Conservation (phyloP, 2,888 invertebrate species). For the Dicyrtomina minuta region DNA sequence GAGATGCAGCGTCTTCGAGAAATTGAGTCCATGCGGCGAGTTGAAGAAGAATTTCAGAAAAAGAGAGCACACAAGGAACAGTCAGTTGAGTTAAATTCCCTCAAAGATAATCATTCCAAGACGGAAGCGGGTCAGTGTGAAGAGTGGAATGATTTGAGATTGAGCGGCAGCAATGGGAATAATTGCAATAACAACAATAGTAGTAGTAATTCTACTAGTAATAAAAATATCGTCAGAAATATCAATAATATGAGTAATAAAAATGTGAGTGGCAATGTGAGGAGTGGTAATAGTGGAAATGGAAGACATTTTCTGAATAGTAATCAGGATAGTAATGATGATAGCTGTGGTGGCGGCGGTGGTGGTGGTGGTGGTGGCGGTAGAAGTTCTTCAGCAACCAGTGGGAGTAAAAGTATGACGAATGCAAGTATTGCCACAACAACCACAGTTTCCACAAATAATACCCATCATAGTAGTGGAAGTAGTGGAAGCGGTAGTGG, state of each 20-base stretch:
- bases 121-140: background rate
- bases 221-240: background rate
- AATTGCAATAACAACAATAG: background rate
- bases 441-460: too few relatives aligned
- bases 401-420: too few relatives aligned
- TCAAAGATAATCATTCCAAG: too few relatives aligned
- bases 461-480: too few relatives aligned
- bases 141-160: constrained; percentile 8
- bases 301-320: background rate
- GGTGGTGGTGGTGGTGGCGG: too few relatives aligned
- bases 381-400: too few relatives aligned
- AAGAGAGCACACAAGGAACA: constrained; percentile 67
- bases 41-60: constrained; percentile 83
- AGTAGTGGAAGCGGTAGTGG: too few relatives aligned
- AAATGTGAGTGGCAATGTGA: background rate
- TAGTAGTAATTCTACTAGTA: background rate
- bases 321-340: background rate
- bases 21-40: constrained; percentile 78
- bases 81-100: constrained; percentile 33
- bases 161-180: background rate
- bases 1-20: constrained; percentile 72
- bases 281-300: background rate
- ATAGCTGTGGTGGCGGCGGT: too few relatives aligned
- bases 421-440: too few relatives aligned
- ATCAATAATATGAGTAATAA: background rate